phyloP scores from a whole-genome alignment of 1,140 invertebrate species.

The Steinernema feltiae region DNA sequence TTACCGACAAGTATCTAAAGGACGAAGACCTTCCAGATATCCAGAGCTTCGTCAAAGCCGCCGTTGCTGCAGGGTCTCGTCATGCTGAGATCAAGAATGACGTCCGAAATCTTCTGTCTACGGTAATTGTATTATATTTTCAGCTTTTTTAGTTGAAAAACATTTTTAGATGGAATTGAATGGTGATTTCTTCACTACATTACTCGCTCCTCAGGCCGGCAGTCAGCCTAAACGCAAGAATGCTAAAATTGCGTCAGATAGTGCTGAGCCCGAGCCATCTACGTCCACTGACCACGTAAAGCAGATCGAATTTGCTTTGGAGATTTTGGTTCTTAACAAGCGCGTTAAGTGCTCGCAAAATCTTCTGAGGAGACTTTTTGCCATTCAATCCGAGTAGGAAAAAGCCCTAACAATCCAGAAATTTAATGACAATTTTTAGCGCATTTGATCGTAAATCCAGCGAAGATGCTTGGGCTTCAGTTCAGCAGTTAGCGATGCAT shows the following conservation, averaged over 20 bases:
- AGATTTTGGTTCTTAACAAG: not conserved
- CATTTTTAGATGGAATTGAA: not conserved
- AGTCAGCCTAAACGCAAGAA: not conserved
- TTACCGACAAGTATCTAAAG: not conserved
- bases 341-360: not conserved
- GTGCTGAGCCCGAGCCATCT: not conserved
- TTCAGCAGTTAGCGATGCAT: conserved; percentile 22
- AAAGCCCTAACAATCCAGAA: not conserved
- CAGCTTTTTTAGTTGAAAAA: not conserved
- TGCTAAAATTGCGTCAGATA: not conserved
- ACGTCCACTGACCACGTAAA: not conserved
- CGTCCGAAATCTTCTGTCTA: not conserved
- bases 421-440: not conserved
- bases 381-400: not conserved
- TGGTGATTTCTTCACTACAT: not conserved
- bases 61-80: not conserved
- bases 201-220: not conserved
- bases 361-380: not conserved
- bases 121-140: not conserved
- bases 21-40: not conserved
- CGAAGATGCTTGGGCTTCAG: not conserved
- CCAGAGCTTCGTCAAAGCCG: not conserved
- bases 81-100: not conserved
- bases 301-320: not conserved
- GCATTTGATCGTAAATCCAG: not conserved